These are phyloP conservation scores for Chromoteleia sp. DNA, from an alignment of 2,888 invertebrate species.

Conservation along the genomic window DNA sequence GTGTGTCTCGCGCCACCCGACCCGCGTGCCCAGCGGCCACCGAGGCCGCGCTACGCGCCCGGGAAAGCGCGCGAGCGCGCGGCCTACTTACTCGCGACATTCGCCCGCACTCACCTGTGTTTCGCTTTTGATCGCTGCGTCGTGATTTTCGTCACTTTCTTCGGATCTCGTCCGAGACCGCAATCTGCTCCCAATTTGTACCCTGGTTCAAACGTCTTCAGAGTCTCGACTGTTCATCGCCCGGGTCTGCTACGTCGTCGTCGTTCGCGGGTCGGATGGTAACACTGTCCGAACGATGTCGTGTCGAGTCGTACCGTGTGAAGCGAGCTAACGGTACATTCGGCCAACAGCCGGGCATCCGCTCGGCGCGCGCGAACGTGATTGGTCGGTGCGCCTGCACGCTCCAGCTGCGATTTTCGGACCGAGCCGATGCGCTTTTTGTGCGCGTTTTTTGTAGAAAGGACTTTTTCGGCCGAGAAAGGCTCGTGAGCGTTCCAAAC, in stretches of 20 bases:
- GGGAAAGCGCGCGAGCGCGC: constrained; percentile 8
- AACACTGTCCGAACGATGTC: constrained; percentile 57
- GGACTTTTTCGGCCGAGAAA: too few relatives aligned
- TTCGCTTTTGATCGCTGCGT: not conserved
- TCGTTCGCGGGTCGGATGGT: constrained; percentile 25
- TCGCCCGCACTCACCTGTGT: not conserved
- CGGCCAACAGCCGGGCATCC: constrained; percentile 54
- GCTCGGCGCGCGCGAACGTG: constrained; percentile 30
- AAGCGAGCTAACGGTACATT: constrained; percentile 65
- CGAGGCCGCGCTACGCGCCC: not conserved
- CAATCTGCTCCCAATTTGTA: not conserved
- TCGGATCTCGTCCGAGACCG: not conserved
- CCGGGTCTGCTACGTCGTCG: not conserved
- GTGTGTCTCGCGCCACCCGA: constrained; percentile 33
- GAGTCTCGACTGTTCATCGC: not conserved
- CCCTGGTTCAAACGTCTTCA: not conserved
- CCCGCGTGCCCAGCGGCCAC: not conserved
- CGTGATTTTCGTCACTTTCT: not conserved
- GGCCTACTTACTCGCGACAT: constrained; percentile 26
- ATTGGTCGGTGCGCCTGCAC: constrained; percentile 42
- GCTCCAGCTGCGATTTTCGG: not conserved
- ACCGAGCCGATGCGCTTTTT: too few relatives aligned
- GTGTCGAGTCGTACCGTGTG: constrained; percentile 48
- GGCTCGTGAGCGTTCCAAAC: not conserved
- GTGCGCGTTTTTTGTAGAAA: too few relatives aligned